These are phyloP conservation scores for Bombus polaris DNA, from an alignment of 1,140 invertebrate genomes.

Conservation along the genomic window DNA sequence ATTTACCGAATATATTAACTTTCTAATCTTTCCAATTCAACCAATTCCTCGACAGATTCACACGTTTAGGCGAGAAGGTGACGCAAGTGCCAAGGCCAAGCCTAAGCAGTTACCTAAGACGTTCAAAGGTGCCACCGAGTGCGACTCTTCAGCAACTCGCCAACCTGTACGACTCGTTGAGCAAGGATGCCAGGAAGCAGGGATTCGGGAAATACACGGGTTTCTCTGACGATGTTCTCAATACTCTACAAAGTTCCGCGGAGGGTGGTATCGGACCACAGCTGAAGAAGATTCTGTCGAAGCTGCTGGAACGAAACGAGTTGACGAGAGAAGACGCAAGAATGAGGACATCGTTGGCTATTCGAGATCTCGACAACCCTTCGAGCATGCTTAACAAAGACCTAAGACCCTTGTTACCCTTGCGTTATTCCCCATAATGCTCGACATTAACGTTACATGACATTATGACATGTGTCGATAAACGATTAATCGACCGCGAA, in stretches of 20 bases:
- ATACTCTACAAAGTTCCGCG: conserved; percentile 66
- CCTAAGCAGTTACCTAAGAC: conserved; percentile 71
- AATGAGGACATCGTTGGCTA: conserved; percentile 53
- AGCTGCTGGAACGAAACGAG: conserved; percentile 72
- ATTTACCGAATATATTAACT: not conserved
- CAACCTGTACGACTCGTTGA: conserved; percentile 74
- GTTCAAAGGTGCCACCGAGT: conserved; percentile 67
- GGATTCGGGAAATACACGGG: conserved; percentile 76
- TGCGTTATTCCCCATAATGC: conserved; percentile 65
- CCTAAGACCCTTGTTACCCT: conserved; percentile 71
- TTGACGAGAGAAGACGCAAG: conserved; percentile 76
- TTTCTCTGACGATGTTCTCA: conserved; percentile 75
- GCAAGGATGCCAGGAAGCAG: conserved; percentile 78
- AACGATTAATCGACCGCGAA: not conserved
- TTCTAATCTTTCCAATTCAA: conserved; percentile 23
- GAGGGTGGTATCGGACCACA: conserved; percentile 75
- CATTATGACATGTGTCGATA: not conserved
- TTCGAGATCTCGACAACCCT: conserved; percentile 71
- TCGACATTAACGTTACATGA: not conserved
- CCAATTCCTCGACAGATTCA: conserved; percentile 65
- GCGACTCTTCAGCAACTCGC: conserved; percentile 74
- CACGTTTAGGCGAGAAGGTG: conserved; percentile 76
- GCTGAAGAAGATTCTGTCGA: conserved; percentile 72
- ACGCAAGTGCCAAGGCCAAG: conserved; percentile 77
- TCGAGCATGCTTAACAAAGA: conserved; percentile 73